Percentiles rank a stretch among this genome's conserved stretches.
Conservation (phyloP, 2,888 invertebrate genomes). For the Dendrolimus pini region DNA sequence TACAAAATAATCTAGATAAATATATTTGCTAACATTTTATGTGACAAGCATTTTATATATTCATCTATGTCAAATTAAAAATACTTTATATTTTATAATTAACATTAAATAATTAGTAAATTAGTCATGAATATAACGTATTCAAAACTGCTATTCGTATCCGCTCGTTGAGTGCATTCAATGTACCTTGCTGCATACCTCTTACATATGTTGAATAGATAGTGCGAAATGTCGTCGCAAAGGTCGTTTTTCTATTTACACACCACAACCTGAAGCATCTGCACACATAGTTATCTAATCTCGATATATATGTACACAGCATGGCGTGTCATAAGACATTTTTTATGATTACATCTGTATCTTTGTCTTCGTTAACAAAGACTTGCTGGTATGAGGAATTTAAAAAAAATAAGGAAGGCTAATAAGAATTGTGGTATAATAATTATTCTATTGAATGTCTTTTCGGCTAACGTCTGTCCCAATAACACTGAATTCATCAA, state of each 20-base stretch:
- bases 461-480: too few species aligned
- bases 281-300: neutral
- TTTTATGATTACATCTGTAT: neutral
- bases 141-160: neutral
- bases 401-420: too few species aligned
- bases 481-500: too few species aligned
- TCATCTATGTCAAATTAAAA: too few species aligned
- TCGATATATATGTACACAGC: neutral
- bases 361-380: neutral
- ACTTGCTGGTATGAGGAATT: neutral
- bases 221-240: slow-evolving; percentile 3
- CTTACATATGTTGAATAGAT: neutral
- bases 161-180: neutral
- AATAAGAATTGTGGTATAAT: too few species aligned
- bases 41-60: too few species aligned
- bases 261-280: slow-evolving; percentile 5
- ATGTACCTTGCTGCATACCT: neutral
- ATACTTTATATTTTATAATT: too few species aligned
- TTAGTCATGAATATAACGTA: neutral
- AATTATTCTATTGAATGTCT: too few species aligned
- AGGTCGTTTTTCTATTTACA: slow-evolving; percentile 17
- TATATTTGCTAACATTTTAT: too few species aligned
- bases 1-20: too few species aligned
- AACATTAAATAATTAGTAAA: too few species aligned
- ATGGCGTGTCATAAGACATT: neutral